Base-by-base conservation (phyloP, 1,140 invertebrate species). In the Anastrepha obliqua region DNA sequence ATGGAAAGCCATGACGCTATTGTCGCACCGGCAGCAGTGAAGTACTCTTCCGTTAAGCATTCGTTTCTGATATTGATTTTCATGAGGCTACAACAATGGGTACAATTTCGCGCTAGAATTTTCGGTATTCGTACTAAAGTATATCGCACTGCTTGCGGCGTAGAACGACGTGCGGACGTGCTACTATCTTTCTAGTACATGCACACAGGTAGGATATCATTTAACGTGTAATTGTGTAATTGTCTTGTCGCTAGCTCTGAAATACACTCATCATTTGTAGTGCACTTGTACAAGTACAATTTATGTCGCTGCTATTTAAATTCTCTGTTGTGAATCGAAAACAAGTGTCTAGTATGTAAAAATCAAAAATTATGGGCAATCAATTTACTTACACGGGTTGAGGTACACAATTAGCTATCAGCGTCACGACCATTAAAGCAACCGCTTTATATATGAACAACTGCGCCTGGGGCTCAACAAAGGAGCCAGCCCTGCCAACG, bases 1-100 rank as follows among this genome's bases (percentile, higher is more conserved):
- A 74, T 74, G 44, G 3, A 55, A 58, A 17, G 47, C 74, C 51
- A 55, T 81, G 74, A 55, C 74, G 47, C n/a, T 81, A 81, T 81
- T 81, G 74, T 55, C 44, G 39, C 70, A 81, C 74, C 74, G 74
- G 70, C 44, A 44, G 42, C 70, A 42, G 47, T 81, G 47, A 55
- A 81, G 74, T 81, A 17, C 74, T 20, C 47, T n/a, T 20, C 51
- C 47, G 44, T 51, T 81, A 17, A 17, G 74, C 55, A 81, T 81
- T 81, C 47, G 74, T 55, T 20, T 47, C 20, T 81, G 42, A 81
- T 81, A 81, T 81, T 81, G 74, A 81, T 81, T 81, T 81, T 81
- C 55, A 55, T 81, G 6, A n/a, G 55, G 29, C 44, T 13, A 20
- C 13, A 62, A 62, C 4, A 62, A 62, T 9, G 55, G 11, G 17